Percentiles rank a stretch among this genome's conserved stretches.
Conservation (phyloP, 1,140 invertebrate species). For the Planococcus citri region DNA sequence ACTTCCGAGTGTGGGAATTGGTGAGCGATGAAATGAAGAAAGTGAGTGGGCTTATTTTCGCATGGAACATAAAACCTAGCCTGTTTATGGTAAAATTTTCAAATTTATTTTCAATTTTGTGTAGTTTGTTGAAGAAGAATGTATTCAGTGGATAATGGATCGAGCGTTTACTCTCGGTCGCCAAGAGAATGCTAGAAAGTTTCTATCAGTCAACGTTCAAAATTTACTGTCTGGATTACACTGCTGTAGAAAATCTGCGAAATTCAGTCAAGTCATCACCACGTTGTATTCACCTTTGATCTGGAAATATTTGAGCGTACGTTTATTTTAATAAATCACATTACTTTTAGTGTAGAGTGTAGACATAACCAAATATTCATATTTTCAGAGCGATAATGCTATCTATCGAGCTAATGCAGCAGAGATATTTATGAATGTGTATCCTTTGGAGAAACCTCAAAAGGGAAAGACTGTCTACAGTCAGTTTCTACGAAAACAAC, state of each 20-base stretch:
- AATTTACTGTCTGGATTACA: constrained; percentile 25
- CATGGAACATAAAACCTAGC: too few relatives aligned
- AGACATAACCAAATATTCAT: background rate
- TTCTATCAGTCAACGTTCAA: constrained; percentile 24
- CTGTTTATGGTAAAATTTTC: too few relatives aligned
- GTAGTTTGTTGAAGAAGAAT: constrained; percentile 26
- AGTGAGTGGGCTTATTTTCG: too few relatives aligned
- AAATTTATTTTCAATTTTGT: background rate
- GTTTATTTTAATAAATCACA: background rate
- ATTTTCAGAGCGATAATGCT: constrained; percentile 27
- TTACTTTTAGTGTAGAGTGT: background rate
- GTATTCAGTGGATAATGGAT: constrained; percentile 27
- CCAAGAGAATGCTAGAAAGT: constrained; percentile 19
- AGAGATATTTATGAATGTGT: constrained; percentile 28
- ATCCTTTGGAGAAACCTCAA: constrained; percentile 28
- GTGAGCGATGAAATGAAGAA: background rate
- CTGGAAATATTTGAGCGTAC: constrained; percentile 28
- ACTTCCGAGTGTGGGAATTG: constrained; percentile 23
- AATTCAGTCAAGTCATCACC: constrained; percentile 27
- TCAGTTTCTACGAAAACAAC: constrained; percentile 26
- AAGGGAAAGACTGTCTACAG: constrained; percentile 21
- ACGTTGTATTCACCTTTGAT: constrained; percentile 27
- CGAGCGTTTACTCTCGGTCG: constrained; percentile 25
- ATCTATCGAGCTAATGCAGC: constrained; percentile 28
- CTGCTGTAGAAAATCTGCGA: constrained; percentile 12